phyloP scores from a whole-genome alignment of 2,797 vertebrate species.

The Mormyrus proboscirostris region DNA sequence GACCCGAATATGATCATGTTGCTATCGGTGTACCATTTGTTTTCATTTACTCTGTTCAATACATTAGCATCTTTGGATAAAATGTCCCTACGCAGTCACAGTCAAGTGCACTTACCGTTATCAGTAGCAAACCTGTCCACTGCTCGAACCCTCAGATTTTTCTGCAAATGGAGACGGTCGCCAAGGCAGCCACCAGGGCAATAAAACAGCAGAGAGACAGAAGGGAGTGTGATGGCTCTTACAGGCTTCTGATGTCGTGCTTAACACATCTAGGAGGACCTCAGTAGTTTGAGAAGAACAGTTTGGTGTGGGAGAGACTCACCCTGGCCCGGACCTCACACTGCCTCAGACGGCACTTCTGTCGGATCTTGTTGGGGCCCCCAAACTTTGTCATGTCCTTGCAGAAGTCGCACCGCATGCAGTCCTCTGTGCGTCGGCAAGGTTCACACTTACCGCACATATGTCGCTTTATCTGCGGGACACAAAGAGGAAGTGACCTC shows the following conservation, averaged over 20 bases:
- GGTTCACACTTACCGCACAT: slow-evolving; percentile 95
- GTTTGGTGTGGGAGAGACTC: slow-evolving; percentile 32
- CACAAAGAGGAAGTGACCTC: neutral
- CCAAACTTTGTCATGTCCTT: slow-evolving; percentile 97
- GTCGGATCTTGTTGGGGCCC: slow-evolving; percentile 93
- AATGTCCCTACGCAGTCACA: neutral
- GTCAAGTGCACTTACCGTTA: neutral
- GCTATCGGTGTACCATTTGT: neutral
- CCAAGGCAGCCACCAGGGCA: neutral
- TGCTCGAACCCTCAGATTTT: slow-evolving; percentile 82
- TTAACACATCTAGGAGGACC: neutral
- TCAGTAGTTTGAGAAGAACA: no score
- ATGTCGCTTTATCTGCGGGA: slow-evolving; percentile 74
- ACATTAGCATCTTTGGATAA: neutral
- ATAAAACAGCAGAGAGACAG: neutral
- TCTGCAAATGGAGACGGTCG: slow-evolving; percentile 50
- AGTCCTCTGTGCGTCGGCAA: slow-evolving; percentile 83
- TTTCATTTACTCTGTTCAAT: neutral
- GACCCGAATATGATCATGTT: neutral
- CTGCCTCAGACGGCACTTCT: slow-evolving; percentile 88
- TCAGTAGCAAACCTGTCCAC: neutral
- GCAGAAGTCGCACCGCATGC: slow-evolving; percentile 88
- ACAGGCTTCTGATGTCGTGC: neutral
- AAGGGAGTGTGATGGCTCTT: neutral
- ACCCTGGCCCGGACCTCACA: slow-evolving; percentile 88